Evolutionary conservation across 2,113 vertebrate species (phyloP).

Genomic region (Ramphastos sulfuratus): DNA sequence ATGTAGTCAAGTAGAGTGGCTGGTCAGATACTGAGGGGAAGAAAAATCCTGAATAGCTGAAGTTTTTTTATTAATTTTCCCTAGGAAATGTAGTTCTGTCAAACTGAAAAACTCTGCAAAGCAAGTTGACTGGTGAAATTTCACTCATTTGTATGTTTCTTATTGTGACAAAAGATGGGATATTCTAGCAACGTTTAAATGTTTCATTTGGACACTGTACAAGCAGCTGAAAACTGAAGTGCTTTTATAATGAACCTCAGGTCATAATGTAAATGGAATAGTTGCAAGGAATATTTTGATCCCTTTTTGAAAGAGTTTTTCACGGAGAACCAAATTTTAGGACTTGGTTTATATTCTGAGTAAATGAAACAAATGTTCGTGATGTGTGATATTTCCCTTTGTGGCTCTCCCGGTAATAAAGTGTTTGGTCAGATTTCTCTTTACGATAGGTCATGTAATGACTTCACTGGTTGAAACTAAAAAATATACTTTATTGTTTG

Average conservation of each 20-base stretch:
- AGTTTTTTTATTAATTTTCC: not conserved
- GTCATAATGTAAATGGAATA: not conserved
- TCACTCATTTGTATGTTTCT: not conserved
- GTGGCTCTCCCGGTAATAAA: not conserved
- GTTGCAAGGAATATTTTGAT: not conserved
- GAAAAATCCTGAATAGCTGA: accelerated
- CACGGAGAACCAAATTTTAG: not conserved
- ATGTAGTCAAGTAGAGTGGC: not conserved
- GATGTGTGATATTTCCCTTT: not conserved
- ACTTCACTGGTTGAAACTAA: not conserved
- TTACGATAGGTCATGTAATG: not conserved
- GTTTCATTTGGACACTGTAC: not conserved
- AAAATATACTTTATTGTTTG: not conserved
- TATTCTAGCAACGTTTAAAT: not conserved
- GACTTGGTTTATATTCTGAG: not conserved
- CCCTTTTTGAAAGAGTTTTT: not conserved
- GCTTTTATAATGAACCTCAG: not conserved
- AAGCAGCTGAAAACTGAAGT: no score
- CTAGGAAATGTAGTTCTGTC: not conserved
- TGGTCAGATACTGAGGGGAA: accelerated
- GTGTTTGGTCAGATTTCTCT: not conserved
- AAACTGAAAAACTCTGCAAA: not conserved
- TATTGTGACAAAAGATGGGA: not conserved
- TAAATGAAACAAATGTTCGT: not conserved
- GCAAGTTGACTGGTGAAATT: not conserved